phyloP scores from a whole-genome alignment of 2,113 vertebrate species.

The Erpornis zantholeuca region DNA sequence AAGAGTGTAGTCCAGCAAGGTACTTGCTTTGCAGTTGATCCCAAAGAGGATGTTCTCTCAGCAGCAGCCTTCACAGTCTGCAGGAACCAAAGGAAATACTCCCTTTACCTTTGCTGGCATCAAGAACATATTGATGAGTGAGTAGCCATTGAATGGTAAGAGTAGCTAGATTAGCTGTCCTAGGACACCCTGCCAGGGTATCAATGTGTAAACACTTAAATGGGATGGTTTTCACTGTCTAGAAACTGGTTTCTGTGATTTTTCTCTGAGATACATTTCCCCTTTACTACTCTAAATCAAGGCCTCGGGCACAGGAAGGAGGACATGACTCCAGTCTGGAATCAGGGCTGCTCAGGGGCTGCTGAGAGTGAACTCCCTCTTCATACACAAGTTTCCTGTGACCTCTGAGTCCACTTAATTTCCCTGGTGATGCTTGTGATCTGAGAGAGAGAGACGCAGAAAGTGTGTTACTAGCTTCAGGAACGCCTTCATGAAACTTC shows the following conservation, averaged over 20 bases:
- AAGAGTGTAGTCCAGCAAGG: background rate
- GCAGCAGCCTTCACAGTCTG: background rate
- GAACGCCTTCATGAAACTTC: background rate
- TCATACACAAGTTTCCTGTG: background rate
- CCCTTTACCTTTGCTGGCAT: background rate
- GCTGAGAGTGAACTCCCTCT: background rate
- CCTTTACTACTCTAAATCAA: background rate
- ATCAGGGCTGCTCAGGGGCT: background rate
- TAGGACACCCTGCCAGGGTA: background rate
- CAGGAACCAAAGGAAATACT: background rate
- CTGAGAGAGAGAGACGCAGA: background rate
- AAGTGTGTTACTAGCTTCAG: accelerated
- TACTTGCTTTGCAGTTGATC: background rate
- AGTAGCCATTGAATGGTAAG: background rate
- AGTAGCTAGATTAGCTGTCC: background rate
- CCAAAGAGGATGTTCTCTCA: background rate
- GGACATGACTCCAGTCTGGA: background rate
- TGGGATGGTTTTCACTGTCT: background rate
- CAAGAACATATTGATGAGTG: background rate
- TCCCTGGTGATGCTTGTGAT: background rate
- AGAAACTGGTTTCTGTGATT: background rate
- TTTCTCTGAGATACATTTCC: background rate
- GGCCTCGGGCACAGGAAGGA: background rate
- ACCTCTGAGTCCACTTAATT: background rate
- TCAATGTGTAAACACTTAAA: background rate